phyloP scores from a whole-genome alignment of 2,113 vertebrate genomes.

The Ptilonorhynchus violaceus region DNA sequence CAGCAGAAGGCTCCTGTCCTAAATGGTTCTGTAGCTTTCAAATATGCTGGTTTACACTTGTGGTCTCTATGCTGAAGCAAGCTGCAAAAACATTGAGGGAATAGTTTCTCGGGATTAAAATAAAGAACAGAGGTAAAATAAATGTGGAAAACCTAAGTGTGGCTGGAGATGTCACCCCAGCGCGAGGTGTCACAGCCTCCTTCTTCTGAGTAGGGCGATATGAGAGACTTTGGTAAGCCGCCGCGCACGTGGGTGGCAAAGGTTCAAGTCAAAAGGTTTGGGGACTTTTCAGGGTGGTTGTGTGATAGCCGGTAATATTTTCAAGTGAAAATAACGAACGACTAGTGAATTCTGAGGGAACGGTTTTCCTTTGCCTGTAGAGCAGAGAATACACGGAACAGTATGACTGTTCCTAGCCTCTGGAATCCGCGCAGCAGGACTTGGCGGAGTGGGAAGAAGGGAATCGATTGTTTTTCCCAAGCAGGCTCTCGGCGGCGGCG shows the following conservation, averaged over 20 bases:
- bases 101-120: neutral
- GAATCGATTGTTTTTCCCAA: fast-evolving
- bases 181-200: neutral
- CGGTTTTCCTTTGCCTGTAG: fast-evolving
- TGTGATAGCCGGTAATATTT: neutral
- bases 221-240: neutral
- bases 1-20: neutral
- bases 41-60: neutral
- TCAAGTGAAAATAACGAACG: neutral
- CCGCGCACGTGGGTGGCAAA: fast-evolving
- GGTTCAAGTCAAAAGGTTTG: neutral
- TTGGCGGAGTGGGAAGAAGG: fast-evolving
- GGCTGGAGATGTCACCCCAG: neutral
- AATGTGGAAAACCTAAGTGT: neutral
- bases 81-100: neutral
- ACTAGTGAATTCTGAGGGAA: fast-evolving
- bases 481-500: neutral
- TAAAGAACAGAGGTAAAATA: neutral
- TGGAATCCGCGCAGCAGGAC: fast-evolving
- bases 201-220: fast-evolving
- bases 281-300: neutral
- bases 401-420: fast-evolving
- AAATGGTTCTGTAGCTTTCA: neutral
- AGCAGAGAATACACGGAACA: neutral
- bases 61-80: neutral